phyloP scores from a whole-genome alignment of 2,888 invertebrate species.

The Acrobasis repandana region DNA sequence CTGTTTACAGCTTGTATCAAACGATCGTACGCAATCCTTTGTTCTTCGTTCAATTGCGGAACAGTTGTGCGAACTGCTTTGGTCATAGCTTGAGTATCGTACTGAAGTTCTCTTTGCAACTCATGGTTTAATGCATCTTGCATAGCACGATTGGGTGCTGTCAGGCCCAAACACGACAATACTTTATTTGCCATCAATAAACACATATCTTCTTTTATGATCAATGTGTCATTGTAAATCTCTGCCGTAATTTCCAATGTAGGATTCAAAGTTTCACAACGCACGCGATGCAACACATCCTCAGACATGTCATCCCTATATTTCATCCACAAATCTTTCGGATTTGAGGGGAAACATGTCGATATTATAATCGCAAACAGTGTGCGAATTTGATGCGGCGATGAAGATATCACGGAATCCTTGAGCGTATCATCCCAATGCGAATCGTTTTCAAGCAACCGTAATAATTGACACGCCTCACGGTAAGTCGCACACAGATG shows the following conservation, averaged over 20 bases:
- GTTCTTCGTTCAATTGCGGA: conserved; percentile 38
- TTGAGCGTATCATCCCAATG: conserved; percentile 32
- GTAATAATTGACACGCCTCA: conserved; percentile 37
- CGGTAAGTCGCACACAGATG: conserved; percentile 35
- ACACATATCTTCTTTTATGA: conserved; percentile 37
- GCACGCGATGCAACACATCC: conserved; percentile 35
- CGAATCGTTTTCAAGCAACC: conserved; percentile 36
- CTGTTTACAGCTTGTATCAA: conserved; percentile 34
- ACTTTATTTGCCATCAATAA: conserved; percentile 40
- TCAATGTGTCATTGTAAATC: conserved; percentile 35
- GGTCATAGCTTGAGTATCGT: conserved; percentile 34
- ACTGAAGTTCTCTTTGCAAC: conserved; percentile 34
- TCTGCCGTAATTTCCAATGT: conserved; percentile 33
- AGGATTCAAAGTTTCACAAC: conserved; percentile 31
- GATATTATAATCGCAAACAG: conserved; percentile 34
- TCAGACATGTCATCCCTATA: conserved; percentile 34
- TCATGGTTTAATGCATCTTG: conserved; percentile 35
- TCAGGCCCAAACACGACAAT: conserved; percentile 39
- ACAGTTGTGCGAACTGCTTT: conserved; percentile 39
- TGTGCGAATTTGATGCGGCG: conserved; percentile 31
- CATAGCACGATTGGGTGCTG: conserved; percentile 37
- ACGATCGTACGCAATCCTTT: conserved; percentile 37
- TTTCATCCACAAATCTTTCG: conserved; percentile 30
- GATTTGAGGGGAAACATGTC: conserved; percentile 35
- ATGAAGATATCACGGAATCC: conserved; percentile 32